These are phyloP conservation scores for Drosophila jambulina DNA, from an alignment of 1,140 invertebrate genomes.

Conservation along the genomic window DNA sequence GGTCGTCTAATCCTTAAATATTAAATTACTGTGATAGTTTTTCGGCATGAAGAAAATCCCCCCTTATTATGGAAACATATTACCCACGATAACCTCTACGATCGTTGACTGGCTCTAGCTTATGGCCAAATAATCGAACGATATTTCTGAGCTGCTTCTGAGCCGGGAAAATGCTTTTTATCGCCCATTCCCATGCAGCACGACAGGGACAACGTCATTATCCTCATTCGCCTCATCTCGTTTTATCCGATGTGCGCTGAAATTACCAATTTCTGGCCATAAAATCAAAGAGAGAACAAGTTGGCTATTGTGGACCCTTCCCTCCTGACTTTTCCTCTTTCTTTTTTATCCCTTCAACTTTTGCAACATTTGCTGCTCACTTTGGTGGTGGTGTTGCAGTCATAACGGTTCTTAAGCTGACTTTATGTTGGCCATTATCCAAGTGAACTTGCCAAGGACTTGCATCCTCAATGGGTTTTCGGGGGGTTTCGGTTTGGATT, in stretches of 20 bases:
- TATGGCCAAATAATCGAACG: slow-evolving; percentile 72
- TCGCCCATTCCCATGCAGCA: slow-evolving; percentile 77
- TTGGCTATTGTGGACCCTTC: slow-evolving; percentile 47
- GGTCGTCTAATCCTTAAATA: neutral
- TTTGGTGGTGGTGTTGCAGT: slow-evolving; percentile 43
- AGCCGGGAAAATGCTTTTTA: slow-evolving; percentile 76
- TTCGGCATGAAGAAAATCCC: neutral
- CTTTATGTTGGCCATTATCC: slow-evolving; percentile 77
- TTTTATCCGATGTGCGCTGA: slow-evolving; percentile 62
- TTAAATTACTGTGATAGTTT: slow-evolving; percentile 10
- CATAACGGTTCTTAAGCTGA: slow-evolving; percentile 76
- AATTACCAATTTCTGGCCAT: slow-evolving; percentile 81
- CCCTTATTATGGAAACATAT: slow-evolving; percentile 2
- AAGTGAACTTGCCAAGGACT: slow-evolving; percentile 28
- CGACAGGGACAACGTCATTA: slow-evolving; percentile 46
- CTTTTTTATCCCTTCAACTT: slow-evolving; percentile 23
- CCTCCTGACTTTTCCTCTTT: neutral
- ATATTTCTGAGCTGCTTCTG: slow-evolving; percentile 74
- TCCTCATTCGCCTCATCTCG: slow-evolving; percentile 25
- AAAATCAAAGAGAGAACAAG: slow-evolving; percentile 78
- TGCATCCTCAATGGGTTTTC: slow-evolving; percentile 12
- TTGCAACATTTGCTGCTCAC: slow-evolving; percentile 40
- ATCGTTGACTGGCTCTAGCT: slow-evolving; percentile 62
- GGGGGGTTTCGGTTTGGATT: slow-evolving; percentile 1
- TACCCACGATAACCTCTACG: slow-evolving; percentile 5